Base-by-base conservation (phyloP, 2,113 vertebrate species). In the Excalfactoria chinensis region DNA sequence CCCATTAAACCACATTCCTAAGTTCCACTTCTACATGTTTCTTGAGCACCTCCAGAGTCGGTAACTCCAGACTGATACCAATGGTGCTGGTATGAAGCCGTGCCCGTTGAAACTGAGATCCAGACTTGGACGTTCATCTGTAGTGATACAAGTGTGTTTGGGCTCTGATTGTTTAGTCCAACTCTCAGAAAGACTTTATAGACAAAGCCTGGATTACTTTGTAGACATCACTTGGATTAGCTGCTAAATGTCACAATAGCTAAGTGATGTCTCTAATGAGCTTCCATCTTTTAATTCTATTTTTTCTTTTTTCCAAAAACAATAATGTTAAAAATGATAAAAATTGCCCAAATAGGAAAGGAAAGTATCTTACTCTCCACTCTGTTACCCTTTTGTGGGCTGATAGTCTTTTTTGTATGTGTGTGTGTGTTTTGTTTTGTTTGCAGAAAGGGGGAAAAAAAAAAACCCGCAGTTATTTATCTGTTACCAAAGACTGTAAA, bases 401-500 rank as follows among this genome's bases (percentile, higher is more conserved):
- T 86, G 90, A 90, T 95, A 73, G 35, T 92, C 51, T 84, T 97
- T 97, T 98, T 81, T 88, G 37, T 97, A 5, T 98, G 25, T 78
- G 77, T 90, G 97, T 98, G 21, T 81, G 90, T 97, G 98, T 63
- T 81, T 92, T 97, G 97, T 71, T 88, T 97, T 98, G 88, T 93
- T 71, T 93, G 90, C 37, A 89, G 94, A 93, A 97, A 92, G 97
- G 95, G 35, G 44, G 53, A 28, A 22, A n/a, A n/a, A n/a, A n/a
- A 70, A 96, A 97, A 92, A 86, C 90, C 9, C 40, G 84, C 37
- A 93, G 97, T 98, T 98, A 97, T 98, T 97, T 98, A 98, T 98
- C 98, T 98, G 98, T 98, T 97, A 97, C 82, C 85, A 98, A 99
- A 98, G 98, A 98, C 97, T 95, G 95, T 82, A 97, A 97, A 98